Base-by-base conservation (phyloP, 2,797 vertebrate genomes). In the Iguana delicatissima region DNA sequence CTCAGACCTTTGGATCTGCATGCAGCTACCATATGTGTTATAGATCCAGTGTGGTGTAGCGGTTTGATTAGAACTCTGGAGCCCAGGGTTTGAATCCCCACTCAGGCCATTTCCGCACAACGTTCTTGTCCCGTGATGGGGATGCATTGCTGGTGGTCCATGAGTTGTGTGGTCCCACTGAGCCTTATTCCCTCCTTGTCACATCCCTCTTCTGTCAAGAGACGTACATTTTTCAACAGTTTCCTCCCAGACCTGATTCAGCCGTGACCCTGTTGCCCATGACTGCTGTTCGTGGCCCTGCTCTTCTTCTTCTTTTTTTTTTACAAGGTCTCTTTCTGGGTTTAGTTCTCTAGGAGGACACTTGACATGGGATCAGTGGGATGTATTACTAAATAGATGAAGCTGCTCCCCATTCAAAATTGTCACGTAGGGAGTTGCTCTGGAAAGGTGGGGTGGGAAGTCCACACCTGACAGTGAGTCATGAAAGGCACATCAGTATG, bases 371-470 rank as follows among this genome's bases (percentile, higher is more conserved):
- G 46, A 32, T 46, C 76, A 80, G 57, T 24, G 1, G 16, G 62
- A 72, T 46, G 42, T 16, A n/a, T 80, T 80, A 67, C 46, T 35
- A 52, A 80, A 80, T n/a, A 64, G 64, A 50, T 22, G 10, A 4
- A 32, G 62, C 77, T 80, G 62, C 57, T 80, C 59, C 80, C 42
- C 10, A 7, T 67, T 87, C 77, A 64, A 35, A 80, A 88, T 52
- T 38, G 62, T 81, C 79, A 69, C 77, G 13, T 69, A 69, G 77
- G 77, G 77, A 80, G 86, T 88, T 55, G 55, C 74, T 79, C 57
- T 50, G 38, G 74, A 64, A 64, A 50, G 74, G 50, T 79, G 55
- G 38, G 9, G 50, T 79, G 55, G 38, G 9, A 38, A 81, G 69
- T 3, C 29, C 77, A 10, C 86, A 88, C 86, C 77, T 42, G 42